Evolutionary conservation across 2,888 invertebrate species (phyloP).

Genomic region (Lordiphosa andalusiaca): DNA sequence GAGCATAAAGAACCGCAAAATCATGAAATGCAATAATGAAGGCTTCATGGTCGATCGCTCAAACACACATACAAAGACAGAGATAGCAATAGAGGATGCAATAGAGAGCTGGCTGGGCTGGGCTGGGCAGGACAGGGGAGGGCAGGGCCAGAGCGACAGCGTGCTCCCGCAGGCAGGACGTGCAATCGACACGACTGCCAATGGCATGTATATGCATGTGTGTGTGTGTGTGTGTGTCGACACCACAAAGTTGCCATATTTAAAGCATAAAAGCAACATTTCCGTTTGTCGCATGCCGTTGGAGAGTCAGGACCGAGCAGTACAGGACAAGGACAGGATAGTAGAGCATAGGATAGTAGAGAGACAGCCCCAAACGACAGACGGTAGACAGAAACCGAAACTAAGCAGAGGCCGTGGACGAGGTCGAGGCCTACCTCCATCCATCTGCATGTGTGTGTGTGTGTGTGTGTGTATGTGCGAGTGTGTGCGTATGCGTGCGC

Average conservation of each 20-base stretch:
- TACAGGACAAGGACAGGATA: constrained; percentile 4
- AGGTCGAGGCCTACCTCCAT: constrained; percentile 41
- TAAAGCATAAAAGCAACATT: constrained; percentile 76
- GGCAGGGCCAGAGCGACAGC: constrained; percentile 5
- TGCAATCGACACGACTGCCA: constrained; percentile 60
- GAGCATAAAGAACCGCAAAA: constrained; percentile 72
- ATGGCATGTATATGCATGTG: constrained; percentile 23
- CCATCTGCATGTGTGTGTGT: constrained; percentile 3
- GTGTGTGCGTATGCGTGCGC: constrained; percentile 56
- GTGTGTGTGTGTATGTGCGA: constrained; percentile 6
- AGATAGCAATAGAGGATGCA: constrained; percentile 23
- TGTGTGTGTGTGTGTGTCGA: constrained; percentile 42
- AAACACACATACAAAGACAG: constrained; percentile 34
- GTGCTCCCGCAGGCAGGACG: constrained; percentile 29
- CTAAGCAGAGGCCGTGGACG: constrained; percentile 39
- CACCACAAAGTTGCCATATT: constrained; percentile 74
- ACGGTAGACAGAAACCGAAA: constrained; percentile 22
- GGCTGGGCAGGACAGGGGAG: background rate
- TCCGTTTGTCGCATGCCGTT: constrained; percentile 71
- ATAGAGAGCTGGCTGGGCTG: constrained; percentile 13
- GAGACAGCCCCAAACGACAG: background rate
- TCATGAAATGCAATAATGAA: constrained; percentile 73
- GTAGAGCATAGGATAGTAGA: background rate
- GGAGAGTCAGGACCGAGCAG: constrained; percentile 36
- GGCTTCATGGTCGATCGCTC: constrained; percentile 74